A percentile compares a stretch with the other conserved stretches of the same genome.
Evolutionary conservation across 2,113 vertebrate species (phyloP).

Genomic region (Setophaga petechia): DNA sequence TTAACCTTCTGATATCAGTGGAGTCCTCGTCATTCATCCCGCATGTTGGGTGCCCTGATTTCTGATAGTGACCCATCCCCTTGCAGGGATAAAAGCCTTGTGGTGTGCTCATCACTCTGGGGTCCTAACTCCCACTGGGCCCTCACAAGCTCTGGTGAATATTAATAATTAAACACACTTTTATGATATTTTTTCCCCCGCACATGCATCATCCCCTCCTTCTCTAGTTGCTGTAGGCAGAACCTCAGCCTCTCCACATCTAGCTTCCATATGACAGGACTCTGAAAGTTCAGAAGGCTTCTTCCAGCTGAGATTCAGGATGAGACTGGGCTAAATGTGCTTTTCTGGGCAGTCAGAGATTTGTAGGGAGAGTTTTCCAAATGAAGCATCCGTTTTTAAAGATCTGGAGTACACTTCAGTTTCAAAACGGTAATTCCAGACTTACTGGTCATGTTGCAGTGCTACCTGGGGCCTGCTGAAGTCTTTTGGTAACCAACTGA

Average conservation of each 20-base stretch:
- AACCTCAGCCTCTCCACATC: neutral
- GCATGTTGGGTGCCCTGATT: no score
- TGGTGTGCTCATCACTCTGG: neutral
- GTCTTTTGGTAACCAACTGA: neutral
- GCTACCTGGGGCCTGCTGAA: neutral
- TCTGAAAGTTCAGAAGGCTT: neutral
- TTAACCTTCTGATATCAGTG: no score
- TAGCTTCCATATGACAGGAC: neutral
- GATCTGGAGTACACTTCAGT: neutral
- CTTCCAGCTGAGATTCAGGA: neutral
- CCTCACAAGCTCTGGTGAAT: neutral
- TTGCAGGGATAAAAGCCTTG: neutral
- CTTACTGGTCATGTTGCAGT: neutral
- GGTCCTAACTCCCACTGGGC: neutral
- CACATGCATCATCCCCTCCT: neutral
- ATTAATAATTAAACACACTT: neutral
- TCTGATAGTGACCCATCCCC: fast-evolving
- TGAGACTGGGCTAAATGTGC: neutral
- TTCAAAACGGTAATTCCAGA: neutral
- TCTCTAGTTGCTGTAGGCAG: neutral
- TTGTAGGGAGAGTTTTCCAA: neutral
- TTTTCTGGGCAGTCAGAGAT: neutral
- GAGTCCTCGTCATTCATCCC: no score
- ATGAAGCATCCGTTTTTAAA: neutral
- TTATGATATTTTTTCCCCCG: neutral